phyloP scores from a whole-genome alignment of 2,888 invertebrate species.

The Aproaerema taeniolella region DNA sequence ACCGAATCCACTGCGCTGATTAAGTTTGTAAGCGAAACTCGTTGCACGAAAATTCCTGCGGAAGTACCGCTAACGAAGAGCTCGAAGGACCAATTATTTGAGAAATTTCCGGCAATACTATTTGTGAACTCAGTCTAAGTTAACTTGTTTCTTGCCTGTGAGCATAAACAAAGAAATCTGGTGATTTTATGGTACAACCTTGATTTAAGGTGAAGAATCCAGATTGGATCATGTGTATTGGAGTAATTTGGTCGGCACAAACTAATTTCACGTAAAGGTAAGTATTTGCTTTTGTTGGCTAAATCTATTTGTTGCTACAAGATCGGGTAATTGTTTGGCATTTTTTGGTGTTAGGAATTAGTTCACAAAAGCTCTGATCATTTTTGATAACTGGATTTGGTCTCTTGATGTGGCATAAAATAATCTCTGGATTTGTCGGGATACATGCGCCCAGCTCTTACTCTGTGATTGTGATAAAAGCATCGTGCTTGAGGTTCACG shows the following conservation, averaged over 20 bases:
- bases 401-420: slow-evolving; percentile 7
- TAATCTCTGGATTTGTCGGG: neutral
- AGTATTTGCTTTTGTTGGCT: neutral
- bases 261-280: slow-evolving; percentile 8
- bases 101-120: neutral
- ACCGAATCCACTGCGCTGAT: too few relatives aligned
- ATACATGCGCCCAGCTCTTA: slow-evolving; percentile 12
- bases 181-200: slow-evolving; percentile 11
- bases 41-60: too few relatives aligned
- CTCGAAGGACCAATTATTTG: too few relatives aligned
- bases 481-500: slow-evolving; percentile 12
- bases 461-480: slow-evolving; percentile 11
- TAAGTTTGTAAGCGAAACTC: too few relatives aligned
- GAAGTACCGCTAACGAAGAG: too few relatives aligned
- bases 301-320: neutral
- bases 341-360: neutral
- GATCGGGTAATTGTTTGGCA: neutral
- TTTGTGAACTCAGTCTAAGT: neutral
- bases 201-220: slow-evolving; percentile 11
- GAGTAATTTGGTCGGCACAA: slow-evolving; percentile 14
- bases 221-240: slow-evolving; percentile 9
- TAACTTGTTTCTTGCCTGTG: slow-evolving; percentile 1
- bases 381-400: slow-evolving; percentile 8
- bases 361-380: neutral
- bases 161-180: slow-evolving; percentile 8